Base-by-base conservation (phyloP, 2,888 invertebrate species). In the Agrochola macilenta region DNA sequence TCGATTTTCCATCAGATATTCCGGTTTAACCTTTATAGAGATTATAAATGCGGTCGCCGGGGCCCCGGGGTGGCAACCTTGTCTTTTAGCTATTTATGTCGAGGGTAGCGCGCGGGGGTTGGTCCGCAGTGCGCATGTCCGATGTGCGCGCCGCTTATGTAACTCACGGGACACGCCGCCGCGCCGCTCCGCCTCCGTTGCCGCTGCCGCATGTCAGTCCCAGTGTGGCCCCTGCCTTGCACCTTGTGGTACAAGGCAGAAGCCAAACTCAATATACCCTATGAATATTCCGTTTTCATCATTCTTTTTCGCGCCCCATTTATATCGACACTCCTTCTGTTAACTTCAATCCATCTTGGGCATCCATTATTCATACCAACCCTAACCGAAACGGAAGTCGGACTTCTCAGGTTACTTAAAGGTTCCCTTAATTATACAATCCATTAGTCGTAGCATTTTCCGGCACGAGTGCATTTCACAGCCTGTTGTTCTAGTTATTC, bases 1-100 rank as follows among this genome's bases (percentile, higher is more conserved):
- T 94, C 93, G 93, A 95, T 94, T 94, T 94, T 93, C 90, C 90
- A 93, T 95, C 94, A 91, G 92, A 93, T 95, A 96, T 96, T 95
- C 94, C 92, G 93, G 94, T 95, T 94, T 96, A 96, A 96, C 96
- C 96, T 96, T 96, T 96, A 94, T 93, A 93, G 92, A 94, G 94
- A 96, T 96, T 96, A 95, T 95, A 95, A 96, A 95, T 95, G 95
- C 94, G 95, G 95, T 95, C 94, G 94, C 91, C 87, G 93, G 93
- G 94, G 95, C 93, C 92, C 91, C 92, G 93, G 95, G 96, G 95
- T 95, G 96, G 96, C 94, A 96, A 96, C 96, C 96, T 96, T 96
- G 96, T 95, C 93, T 95, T 95, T 96, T 93, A 96, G 95, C 95
- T 96, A 96, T 96, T 96, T 96, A 96, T 96, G 96, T 94, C 92